phyloP scores from a whole-genome alignment of 2,797 vertebrate genomes.

The Urocyon cinereoargenteus region DNA sequence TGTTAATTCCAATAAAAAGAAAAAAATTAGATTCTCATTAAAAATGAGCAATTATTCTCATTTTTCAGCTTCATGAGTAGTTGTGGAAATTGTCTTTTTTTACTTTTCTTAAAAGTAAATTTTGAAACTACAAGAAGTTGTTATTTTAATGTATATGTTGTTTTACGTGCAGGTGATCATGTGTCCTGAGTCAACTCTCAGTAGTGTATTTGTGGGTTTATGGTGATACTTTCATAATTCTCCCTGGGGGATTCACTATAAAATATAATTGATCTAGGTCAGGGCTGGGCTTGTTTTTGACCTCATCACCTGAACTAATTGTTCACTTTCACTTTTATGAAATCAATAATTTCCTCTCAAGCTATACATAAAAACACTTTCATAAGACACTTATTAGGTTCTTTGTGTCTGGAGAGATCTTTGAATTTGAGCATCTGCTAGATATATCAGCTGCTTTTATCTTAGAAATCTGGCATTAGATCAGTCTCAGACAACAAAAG shows the following conservation, averaged over 20 bases:
- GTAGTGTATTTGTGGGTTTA: background rate
- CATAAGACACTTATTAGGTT: background rate
- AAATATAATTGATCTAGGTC: background rate
- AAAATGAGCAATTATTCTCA: background rate
- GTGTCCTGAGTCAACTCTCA: background rate
- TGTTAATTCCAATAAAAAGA: background rate
- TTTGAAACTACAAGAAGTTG: background rate
- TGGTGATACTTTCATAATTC: background rate
- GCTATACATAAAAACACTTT: background rate
- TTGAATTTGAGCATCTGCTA: background rate
- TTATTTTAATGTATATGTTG: background rate
- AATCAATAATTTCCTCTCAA: background rate
- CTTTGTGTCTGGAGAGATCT: background rate
- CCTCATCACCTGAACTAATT: background rate
- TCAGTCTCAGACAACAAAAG: conserved; percentile 24
- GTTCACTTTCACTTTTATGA: background rate
- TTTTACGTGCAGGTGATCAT: background rate
- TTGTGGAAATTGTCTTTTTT: background rate
- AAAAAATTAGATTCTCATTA: background rate
- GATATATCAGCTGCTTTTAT: conserved; percentile 40
- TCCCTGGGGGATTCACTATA: background rate
- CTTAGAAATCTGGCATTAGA: conserved; percentile 19
- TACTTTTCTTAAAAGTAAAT: background rate
- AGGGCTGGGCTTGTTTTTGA: background rate
- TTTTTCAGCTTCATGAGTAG: background rate